Conservation (phyloP, 2,888 invertebrate genomes). For the Melipona beecheii region DNA sequence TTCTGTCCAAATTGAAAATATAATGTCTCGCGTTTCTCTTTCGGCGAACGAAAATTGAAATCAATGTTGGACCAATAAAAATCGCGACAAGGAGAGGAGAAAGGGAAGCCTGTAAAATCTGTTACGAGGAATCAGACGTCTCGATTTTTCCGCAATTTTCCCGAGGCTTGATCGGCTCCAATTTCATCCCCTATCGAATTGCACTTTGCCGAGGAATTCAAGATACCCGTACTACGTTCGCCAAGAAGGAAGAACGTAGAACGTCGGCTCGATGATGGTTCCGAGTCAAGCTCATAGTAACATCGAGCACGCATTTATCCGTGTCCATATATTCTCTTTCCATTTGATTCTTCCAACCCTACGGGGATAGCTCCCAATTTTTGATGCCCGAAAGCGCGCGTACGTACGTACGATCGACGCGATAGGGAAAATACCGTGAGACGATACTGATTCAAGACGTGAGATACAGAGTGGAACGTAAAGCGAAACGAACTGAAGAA, state of each 20-base stretch:
- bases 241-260: not conserved
- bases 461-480: not conserved
- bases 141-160: conserved; percentile 49
- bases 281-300: conserved; percentile 29
- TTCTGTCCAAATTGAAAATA: not conserved
- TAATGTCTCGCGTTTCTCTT: no score
- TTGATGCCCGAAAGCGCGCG: conserved; percentile 48
- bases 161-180: conserved; percentile 45
- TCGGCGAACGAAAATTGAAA: not conserved
- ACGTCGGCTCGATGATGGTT: conserved; percentile 38
- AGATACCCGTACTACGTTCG: conserved; percentile 24
- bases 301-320: conserved; percentile 57
- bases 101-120: conserved; percentile 12
- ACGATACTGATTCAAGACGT: conserved; percentile 1
- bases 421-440: conserved; percentile 35
- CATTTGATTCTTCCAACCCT: conserved; percentile 50
- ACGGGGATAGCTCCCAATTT: conserved; percentile 71
- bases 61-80: not conserved
- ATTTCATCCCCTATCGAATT: conserved; percentile 57
- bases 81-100: not conserved
- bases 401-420: conserved; percentile 33
- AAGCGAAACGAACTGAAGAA: not conserved
- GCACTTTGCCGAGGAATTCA: conserved; percentile 30
- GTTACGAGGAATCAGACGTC: conserved; percentile 38
- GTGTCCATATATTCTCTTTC: conserved; percentile 58